phyloP scores from a whole-genome alignment of 2,888 invertebrate genomes.

The Zaprionus obscuricornis region DNA sequence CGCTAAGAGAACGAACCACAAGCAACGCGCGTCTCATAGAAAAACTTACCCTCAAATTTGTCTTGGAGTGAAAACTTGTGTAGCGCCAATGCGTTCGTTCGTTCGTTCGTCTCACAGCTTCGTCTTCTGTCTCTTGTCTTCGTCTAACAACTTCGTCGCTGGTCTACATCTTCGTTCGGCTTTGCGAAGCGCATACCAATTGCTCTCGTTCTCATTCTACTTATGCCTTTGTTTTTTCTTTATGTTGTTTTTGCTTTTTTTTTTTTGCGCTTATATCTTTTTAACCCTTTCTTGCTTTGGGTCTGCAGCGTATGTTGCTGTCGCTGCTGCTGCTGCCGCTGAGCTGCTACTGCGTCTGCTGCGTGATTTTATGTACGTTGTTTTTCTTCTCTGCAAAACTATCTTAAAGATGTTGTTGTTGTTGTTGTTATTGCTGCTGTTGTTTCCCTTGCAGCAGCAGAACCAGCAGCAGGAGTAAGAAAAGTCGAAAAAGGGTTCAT shows the following conservation, averaged over 20 bases:
- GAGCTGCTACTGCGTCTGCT: too few species aligned
- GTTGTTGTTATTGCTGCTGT: too few species aligned
- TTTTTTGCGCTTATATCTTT: conserved; percentile 25
- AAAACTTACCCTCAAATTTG: conserved; percentile 66
- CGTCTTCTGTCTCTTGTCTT: not conserved
- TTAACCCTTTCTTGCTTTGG: conserved; percentile 63
- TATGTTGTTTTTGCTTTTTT: conserved; percentile 15
- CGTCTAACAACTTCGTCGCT: not conserved
- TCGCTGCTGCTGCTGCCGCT: conserved; percentile 15
- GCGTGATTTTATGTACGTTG: conserved; percentile 62
- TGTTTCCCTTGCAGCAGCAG: conserved; percentile 49
- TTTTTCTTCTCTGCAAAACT: conserved; percentile 49
- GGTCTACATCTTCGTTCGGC: too few species aligned
- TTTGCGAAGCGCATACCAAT: conserved; percentile 27
- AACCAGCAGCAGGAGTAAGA: too few species aligned
- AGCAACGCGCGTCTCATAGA: conserved; percentile 31
- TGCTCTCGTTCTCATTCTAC: conserved; percentile 3
- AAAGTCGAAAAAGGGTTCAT: conserved; percentile 76
- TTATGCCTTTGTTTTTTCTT: conserved; percentile 11
- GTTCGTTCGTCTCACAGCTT: not conserved
- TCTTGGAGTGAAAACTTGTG: conserved; percentile 31
- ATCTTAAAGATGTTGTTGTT: conserved; percentile 61
- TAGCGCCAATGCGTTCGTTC: conserved; percentile 38
- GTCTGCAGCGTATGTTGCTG: not conserved
- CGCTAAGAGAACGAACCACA: not conserved